Percentiles rank a stretch among this genome's conserved stretches.
phyloP scores from a whole-genome alignment of 2,797 vertebrate genomes.

The Sebastiscus albofasciatus region DNA sequence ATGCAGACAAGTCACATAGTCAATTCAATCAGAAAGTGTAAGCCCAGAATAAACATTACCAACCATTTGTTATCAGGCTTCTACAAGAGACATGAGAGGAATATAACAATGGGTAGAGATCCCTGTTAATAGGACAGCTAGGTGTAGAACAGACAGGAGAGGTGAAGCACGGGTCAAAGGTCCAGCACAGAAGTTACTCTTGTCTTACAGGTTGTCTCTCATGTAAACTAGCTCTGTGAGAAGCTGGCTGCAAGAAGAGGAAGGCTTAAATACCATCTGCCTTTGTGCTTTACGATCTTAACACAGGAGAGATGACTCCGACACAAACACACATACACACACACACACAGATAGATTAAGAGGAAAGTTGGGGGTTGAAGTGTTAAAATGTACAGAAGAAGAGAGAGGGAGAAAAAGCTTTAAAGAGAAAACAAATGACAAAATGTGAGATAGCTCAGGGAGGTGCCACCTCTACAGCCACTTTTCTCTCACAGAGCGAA shows the following conservation, averaged over 20 bases:
- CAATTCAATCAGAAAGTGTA: not conserved
- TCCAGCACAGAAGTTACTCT: conserved; percentile 14
- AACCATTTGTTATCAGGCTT: not conserved
- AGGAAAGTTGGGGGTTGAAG: conserved; percentile 11
- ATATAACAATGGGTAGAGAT: not conserved
- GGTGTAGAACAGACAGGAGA: not conserved
- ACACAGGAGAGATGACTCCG: conserved; percentile 15
- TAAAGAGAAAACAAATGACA: conserved; percentile 60
- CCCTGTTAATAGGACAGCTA: not conserved
- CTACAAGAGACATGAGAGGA: not conserved
- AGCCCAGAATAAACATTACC: not conserved
- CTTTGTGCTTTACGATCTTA: conserved; percentile 27
- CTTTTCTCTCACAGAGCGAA: conserved; percentile 55
- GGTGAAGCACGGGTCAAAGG: conserved; percentile 18
- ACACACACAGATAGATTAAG: not conserved
- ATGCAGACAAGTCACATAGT: not conserved
- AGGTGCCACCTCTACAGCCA: conserved; percentile 65
- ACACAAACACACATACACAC: not conserved
- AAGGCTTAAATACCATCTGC: conserved; percentile 21
- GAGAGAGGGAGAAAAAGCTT: conserved; percentile 18
- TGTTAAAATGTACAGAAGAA: conserved; percentile 41
- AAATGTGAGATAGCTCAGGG: conserved; percentile 61
- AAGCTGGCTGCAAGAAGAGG: not conserved
- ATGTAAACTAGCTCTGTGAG: conserved; percentile 11
- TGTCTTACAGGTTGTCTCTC: conserved; percentile 6